A percentile compares a stretch with the other conserved stretches of the same genome.
These are phyloP conservation scores for Syngnathus typhle DNA, from an alignment of 2,113 vertebrate species.

Conservation along the genomic window DNA sequence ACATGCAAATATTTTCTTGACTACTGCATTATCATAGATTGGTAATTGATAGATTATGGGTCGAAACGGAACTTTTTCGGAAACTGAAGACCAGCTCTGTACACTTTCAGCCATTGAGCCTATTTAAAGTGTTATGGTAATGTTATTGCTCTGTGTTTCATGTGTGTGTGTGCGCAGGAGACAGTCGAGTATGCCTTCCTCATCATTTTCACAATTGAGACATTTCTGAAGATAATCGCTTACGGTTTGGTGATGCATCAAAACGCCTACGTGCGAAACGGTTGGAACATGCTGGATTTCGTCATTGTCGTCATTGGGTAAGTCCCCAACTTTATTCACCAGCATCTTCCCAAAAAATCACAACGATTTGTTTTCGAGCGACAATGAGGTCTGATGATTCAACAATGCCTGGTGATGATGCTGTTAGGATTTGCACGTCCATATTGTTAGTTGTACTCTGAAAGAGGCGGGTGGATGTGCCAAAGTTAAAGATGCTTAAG, in stretches of 20 bases:
- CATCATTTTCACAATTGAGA: slow-evolving; percentile 99
- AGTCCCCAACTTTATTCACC: slow-evolving; percentile 52
- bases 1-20: neutral
- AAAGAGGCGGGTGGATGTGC: slow-evolving; percentile 11
- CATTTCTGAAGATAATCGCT: slow-evolving; percentile 99
- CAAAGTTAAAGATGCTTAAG: slow-evolving; percentile 49
- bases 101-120: neutral
- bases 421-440: slow-evolving; percentile 26
- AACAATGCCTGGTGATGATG: neutral
- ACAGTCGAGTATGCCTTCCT: slow-evolving; percentile 99
- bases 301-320: slow-evolving; percentile 99
- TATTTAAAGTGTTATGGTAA: neutral
- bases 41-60: neutral
- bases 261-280: slow-evolving; percentile 96
- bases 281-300: slow-evolving; percentile 99
- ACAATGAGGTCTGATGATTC: neutral
- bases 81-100: neutral
- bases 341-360: neutral
- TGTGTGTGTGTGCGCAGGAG: slow-evolving; percentile 80
- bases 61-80: neutral
- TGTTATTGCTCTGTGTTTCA: slow-evolving; percentile 7
- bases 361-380: neutral
- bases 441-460: slow-evolving; percentile 29
- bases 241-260: slow-evolving; percentile 98
- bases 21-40: neutral